These are phyloP conservation scores for Camelus dromedarius DNA, from an alignment of 2,113 vertebrate species.

Conservation along the genomic window DNA sequence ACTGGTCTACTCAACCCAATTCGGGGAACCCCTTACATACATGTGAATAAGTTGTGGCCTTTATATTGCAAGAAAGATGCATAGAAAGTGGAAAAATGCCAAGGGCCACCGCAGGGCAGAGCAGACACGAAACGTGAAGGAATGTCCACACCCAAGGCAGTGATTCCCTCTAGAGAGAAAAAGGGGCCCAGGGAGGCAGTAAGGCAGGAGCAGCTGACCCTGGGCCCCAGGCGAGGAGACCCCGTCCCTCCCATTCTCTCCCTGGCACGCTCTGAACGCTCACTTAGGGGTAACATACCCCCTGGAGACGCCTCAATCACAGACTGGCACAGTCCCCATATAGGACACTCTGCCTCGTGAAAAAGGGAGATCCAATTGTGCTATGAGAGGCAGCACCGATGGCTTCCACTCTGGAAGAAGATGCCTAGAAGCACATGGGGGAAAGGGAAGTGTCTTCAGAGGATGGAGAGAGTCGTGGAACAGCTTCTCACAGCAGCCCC, in stretches of 20 bases:
- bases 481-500: background rate
- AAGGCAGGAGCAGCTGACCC: background rate
- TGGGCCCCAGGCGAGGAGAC: too few relatives aligned
- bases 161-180: background rate
- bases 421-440: fast-evolving
- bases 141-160: fast-evolving
- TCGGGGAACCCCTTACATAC: background rate
- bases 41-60: background rate
- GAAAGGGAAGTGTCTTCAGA: background rate
- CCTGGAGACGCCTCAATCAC: background rate
- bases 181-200: background rate
- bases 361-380: background rate
- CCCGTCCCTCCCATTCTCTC: background rate
- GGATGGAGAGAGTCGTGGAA: fast-evolving
- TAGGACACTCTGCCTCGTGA: background rate
- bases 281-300: too few relatives aligned
- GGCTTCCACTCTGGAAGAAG: background rate
- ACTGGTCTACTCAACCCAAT: background rate
- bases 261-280: background rate
- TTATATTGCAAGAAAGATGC: background rate
- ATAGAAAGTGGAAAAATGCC: background rate
- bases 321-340: fast-evolving
- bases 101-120: background rate
- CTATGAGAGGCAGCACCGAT: fast-evolving
- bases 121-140: background rate